phyloP scores from a whole-genome alignment of 2,888 invertebrate genomes.

The Lithosia quadra region DNA sequence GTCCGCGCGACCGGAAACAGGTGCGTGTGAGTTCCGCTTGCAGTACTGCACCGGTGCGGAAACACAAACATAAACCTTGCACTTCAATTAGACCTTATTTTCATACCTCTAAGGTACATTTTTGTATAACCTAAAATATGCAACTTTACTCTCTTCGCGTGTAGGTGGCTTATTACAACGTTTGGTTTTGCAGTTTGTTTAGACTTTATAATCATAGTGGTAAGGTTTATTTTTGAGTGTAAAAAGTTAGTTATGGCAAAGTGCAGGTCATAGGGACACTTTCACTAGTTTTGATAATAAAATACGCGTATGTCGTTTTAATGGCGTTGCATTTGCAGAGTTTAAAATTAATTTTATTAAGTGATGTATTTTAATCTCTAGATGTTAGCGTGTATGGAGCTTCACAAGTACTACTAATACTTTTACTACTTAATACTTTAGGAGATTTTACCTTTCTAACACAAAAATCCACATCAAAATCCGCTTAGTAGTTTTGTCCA shows the following conservation, averaged over 20 bases:
- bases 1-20: conserved; percentile 69
- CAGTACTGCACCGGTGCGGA: conserved; percentile 48
- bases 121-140: not conserved
- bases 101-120: not conserved
- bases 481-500: too few relatives aligned
- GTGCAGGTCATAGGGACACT: conserved; percentile 46
- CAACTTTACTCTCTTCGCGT: not conserved
- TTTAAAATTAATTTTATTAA: not conserved
- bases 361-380: too few relatives aligned
- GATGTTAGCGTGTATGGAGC: too few relatives aligned
- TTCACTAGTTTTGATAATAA: conserved; percentile 35
- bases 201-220: rapidly evolving
- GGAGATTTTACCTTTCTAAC: too few relatives aligned
- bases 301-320: conserved; percentile 8
- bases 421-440: too few relatives aligned
- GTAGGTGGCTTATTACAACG: not conserved
- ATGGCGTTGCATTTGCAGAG: not conserved
- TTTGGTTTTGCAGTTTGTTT: not conserved
- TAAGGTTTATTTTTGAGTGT: conserved; percentile 23
- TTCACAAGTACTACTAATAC: too few relatives aligned
- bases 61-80: conserved; percentile 20
- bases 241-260: not conserved
- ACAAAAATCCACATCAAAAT: too few relatives aligned
- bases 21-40: conserved; percentile 63
- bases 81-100: not conserved